phyloP scores from a whole-genome alignment of 2,113 vertebrate species.

The Cebus imitator region DNA sequence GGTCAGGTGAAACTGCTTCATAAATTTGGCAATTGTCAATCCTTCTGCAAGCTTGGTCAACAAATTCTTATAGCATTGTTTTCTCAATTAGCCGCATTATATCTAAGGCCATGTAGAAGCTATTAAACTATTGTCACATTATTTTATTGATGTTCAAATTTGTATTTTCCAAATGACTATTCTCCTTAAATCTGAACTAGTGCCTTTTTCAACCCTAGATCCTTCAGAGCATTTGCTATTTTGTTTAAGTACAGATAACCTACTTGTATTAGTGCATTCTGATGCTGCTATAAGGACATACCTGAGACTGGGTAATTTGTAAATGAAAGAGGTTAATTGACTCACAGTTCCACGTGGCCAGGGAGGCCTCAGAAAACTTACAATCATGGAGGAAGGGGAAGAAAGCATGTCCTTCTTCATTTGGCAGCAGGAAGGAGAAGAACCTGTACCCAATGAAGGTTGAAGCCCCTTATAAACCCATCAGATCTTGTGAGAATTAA shows the following conservation, averaged over 20 bases:
- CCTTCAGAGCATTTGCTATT: background rate
- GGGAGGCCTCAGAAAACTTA: too few relatives aligned
- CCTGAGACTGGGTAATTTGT: too few relatives aligned
- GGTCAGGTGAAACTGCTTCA: background rate
- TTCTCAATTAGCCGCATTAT: conserved; percentile 35
- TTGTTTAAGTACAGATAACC: background rate
- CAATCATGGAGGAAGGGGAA: too few relatives aligned
- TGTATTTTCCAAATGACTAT: conserved; percentile 12
- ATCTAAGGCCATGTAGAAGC: background rate
- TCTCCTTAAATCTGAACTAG: background rate
- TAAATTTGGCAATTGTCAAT: background rate
- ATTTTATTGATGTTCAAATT: background rate
- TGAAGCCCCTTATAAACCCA: too few relatives aligned
- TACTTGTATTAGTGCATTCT: background rate
- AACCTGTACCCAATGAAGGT: too few relatives aligned
- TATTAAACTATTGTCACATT: background rate
- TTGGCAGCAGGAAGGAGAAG: too few relatives aligned
- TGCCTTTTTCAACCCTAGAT: background rate
- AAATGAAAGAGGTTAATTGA: too few relatives aligned
- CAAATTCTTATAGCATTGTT: background rate
- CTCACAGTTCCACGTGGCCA: too few relatives aligned
- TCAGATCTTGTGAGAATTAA: too few relatives aligned
- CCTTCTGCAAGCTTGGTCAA: background rate
- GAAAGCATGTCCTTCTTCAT: too few relatives aligned
- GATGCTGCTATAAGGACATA: too few relatives aligned